Evolutionary conservation across 1,140 invertebrate genomes (phyloP).

Genomic region (Cecropterus lyciades): DNA sequence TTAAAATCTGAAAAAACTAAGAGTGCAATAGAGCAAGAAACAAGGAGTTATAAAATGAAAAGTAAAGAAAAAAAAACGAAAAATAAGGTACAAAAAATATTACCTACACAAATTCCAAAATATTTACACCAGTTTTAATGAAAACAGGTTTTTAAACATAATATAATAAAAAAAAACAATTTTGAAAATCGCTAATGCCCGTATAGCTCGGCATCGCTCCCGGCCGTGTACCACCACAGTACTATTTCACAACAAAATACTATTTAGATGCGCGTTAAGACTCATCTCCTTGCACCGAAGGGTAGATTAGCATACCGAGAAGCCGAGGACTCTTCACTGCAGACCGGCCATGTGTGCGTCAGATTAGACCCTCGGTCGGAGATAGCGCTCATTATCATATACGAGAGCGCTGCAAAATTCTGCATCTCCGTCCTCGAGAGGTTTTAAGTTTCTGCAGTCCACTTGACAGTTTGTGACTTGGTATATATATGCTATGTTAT

Average conservation of each 20-base stretch:
- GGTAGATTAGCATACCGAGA: constrained; percentile 68
- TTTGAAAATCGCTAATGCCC: no score
- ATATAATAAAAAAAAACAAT: no score
- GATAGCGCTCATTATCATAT: constrained; percentile 68
- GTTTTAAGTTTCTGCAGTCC: constrained; percentile 1
- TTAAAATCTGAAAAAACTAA: no score
- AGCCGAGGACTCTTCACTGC: constrained; percentile 58
- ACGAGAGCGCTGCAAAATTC: constrained; percentile 38
- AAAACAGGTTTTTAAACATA: no score
- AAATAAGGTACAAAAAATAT: no score
- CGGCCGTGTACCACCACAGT: constrained; percentile 40
- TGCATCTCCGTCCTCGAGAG: constrained; percentile 28
- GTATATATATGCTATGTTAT: no score
- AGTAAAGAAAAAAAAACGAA: no score
- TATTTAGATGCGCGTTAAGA: constrained; percentile 76
- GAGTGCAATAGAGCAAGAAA: no score
- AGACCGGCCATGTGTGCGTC: constrained; percentile 55
- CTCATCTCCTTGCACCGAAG: constrained; percentile 68
- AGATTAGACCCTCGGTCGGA: constrained; percentile 57
- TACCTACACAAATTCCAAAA: no score
- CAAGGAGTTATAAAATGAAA: no score
- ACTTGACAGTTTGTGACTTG: background rate
- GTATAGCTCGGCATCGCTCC: background rate
- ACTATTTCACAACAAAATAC: constrained; percentile 64
- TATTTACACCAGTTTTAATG: no score